Evolutionary conservation across 1,140 invertebrate species (phyloP).

Genomic region (Drosophila littoralis): DNA sequence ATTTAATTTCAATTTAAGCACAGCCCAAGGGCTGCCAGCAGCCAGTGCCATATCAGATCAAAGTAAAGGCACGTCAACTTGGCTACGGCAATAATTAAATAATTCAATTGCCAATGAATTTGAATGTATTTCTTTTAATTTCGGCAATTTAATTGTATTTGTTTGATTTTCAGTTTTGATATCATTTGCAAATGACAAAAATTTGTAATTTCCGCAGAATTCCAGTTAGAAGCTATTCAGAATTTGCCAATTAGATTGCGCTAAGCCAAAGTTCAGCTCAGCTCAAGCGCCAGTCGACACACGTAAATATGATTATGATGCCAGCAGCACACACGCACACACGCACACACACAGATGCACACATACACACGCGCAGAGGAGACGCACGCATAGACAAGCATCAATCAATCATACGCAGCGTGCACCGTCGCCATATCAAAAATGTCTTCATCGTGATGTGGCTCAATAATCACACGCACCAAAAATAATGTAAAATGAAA

Average conservation of each 20-base stretch:
- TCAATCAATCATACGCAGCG: conserved; percentile 77
- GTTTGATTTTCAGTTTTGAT: not conserved
- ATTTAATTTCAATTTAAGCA: too few relatives aligned
- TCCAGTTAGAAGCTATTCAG: conserved; percentile 20
- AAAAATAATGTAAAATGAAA: conserved; percentile 9
- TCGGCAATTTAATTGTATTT: not conserved
- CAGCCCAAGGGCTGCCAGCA: too few relatives aligned
- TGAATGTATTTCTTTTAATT: too few relatives aligned
- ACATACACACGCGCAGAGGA: conserved; percentile 32
- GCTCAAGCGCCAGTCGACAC: conserved; percentile 32
- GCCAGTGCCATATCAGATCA: too few relatives aligned
- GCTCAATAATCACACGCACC: conserved; percentile 56
- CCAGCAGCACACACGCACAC: conserved; percentile 10
- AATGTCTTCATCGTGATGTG: conserved; percentile 34
- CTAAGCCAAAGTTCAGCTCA: conserved; percentile 4
- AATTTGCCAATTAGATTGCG: conserved; percentile 35
- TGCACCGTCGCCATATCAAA: conserved; percentile 55
- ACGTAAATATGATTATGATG: conserved; percentile 46
- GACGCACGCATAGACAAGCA: conserved; percentile 37
- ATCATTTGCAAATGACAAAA: not conserved
- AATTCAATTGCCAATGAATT: too few relatives aligned
- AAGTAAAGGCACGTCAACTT: too few relatives aligned
- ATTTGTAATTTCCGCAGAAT: conserved; percentile 19
- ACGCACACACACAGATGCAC: conserved; percentile 9
- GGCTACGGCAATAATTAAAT: too few relatives aligned